Percentiles rank a stretch among this genome's conserved stretches.
Conservation (phyloP, 2,888 invertebrate species). For the Stenodema calcarata region DNA sequence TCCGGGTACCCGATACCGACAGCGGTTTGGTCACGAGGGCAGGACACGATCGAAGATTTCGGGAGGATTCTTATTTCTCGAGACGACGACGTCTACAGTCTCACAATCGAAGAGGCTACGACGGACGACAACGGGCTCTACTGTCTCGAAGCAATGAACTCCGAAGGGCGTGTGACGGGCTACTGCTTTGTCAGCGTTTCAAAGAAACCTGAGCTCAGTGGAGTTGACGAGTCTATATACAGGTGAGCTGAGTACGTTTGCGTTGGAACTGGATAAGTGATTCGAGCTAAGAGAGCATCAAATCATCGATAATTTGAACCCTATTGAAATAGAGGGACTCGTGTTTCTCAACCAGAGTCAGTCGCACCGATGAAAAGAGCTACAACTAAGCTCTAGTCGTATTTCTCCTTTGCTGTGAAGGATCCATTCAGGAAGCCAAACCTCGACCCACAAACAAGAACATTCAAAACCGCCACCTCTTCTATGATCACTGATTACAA, state of each 20-base stretch:
- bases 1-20: conserved; percentile 43
- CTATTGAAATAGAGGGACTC: too few relatives aligned
- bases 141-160: conserved; percentile 51
- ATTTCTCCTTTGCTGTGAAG: too few relatives aligned
- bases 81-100: conserved; percentile 45
- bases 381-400: too few relatives aligned
- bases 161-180: conserved; percentile 36
- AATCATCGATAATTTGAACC: too few relatives aligned
- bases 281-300: not conserved
- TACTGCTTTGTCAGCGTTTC: conserved; percentile 45
- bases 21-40: conserved; percentile 41
- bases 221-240: conserved; percentile 44
- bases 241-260: conserved; percentile 3
- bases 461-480: too few relatives aligned
- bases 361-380: too few relatives aligned
- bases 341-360: too few relatives aligned
- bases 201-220: conserved; percentile 35
- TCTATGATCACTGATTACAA: too few relatives aligned
- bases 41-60: conserved; percentile 43
- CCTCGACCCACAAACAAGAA: too few relatives aligned
- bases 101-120: conserved; percentile 55
- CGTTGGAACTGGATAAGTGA: not conserved
- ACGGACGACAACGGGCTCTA: conserved; percentile 65
- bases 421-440: too few relatives aligned
- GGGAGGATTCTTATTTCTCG: conserved; percentile 27